phyloP scores from a whole-genome alignment of 2,888 invertebrate species.

The Elmis aenea region DNA sequence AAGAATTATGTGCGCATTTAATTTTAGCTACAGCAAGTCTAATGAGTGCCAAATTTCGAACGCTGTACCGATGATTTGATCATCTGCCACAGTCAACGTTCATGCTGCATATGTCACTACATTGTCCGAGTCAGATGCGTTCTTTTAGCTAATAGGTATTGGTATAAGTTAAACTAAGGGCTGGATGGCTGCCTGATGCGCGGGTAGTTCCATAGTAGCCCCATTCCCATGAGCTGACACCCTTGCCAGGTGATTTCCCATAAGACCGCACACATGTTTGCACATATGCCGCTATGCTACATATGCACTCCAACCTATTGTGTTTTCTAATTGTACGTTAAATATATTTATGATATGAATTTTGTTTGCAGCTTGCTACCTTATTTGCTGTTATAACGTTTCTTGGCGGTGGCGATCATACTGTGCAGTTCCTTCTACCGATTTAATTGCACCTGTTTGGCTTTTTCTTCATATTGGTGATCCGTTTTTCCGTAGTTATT shows the following conservation, averaged over 20 bases:
- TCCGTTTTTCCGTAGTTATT: no score
- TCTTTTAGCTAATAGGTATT: constrained; percentile 31
- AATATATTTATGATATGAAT: constrained; percentile 46
- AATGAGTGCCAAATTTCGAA: no score
- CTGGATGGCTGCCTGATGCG: no score
- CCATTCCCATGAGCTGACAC: constrained; percentile 40
- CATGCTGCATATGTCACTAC: constrained; percentile 29
- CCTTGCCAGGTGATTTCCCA: constrained; percentile 49
- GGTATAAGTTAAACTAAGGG: constrained; percentile 21
- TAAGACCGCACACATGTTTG: constrained; percentile 49
- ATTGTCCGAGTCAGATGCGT: constrained; percentile 29
- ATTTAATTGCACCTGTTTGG: no score
- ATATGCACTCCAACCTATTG: constrained; percentile 39
- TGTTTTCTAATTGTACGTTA: constrained; percentile 45
- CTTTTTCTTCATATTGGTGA: no score
- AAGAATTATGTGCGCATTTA: no score
- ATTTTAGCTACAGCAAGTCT: no score
- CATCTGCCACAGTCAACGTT: constrained; percentile 27
- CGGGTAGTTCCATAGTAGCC: constrained; percentile 21
- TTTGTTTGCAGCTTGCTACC: constrained; percentile 39
- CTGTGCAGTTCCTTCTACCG: no score
- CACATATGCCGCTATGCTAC: constrained; percentile 44
- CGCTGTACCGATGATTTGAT: no score
- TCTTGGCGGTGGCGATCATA: not conserved
- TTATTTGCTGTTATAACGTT: not conserved